Percentiles rank a stretch among this genome's conserved stretches.
These are phyloP conservation scores for Nymphalis c-album DNA, from an alignment of 2,888 invertebrate species.

Conservation along the genomic window DNA sequence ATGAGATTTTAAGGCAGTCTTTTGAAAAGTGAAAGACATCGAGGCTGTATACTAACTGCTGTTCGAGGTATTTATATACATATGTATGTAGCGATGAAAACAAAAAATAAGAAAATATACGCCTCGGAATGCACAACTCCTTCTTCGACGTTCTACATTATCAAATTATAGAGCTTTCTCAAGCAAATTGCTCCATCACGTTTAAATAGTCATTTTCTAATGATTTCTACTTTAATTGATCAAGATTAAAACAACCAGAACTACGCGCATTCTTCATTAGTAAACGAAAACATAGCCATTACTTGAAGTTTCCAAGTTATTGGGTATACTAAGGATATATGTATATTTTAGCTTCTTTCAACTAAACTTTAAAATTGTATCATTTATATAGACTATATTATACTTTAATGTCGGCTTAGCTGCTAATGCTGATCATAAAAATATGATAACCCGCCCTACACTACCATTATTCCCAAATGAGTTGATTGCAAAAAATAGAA, in stretches of 20 bases:
- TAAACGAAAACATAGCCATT: too few species aligned
- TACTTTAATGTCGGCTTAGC: too few species aligned
- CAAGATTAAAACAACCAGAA: too few species aligned
- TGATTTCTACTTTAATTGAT: not conserved
- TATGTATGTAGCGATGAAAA: not conserved
- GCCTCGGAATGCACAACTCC: not conserved
- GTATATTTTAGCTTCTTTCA: too few species aligned
- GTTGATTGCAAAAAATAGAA: constrained; percentile 13
- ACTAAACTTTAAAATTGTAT: too few species aligned
- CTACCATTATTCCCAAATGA: not conserved
- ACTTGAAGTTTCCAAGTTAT: too few species aligned
- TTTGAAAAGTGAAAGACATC: not conserved
- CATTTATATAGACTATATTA: too few species aligned
- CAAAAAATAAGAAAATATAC: not conserved
- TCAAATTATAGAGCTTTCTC: constrained; percentile 13
- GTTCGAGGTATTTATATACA: not conserved
- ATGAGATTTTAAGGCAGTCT: not conserved
- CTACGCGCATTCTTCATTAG: too few species aligned
- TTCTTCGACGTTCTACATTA: constrained; percentile 3
- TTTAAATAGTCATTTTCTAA: constrained; percentile 15
- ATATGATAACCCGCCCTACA: not conserved
- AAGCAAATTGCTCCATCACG: not conserved
- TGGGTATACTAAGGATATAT: too few species aligned
- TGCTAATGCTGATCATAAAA: too few species aligned
- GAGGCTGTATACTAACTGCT: not conserved